Base-by-base conservation (phyloP, 2,888 invertebrate genomes). In the Melolontha melolontha region DNA sequence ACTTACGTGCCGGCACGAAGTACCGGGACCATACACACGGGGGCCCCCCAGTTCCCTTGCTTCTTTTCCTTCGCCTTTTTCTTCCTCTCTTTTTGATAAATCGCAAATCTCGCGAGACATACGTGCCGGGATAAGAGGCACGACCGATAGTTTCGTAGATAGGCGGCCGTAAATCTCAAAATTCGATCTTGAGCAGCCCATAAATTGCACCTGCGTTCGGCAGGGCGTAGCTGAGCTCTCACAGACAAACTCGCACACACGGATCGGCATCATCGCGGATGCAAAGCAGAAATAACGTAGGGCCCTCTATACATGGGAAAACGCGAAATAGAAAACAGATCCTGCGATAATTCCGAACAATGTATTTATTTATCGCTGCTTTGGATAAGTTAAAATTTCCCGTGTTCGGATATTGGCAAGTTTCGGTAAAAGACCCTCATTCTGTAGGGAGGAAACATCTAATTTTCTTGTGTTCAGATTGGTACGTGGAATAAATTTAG, bases 171-270 rank as follows among this genome's bases (percentile, higher is more conserved):
- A 83, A 83, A 83, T 83, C 83, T 81, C 77, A 75, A 78, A 81
- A 81, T 82, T 81, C 82, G 82, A 83, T 83, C 82, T 82, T 81
- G 79, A 78, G 81, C 80, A 80, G 77, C 79, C 80, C 81, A 83
- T 83, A 83, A 83, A 83, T 83, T 79, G 81, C 82, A 83, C 82
- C 82, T 83, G 83, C 77, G 82, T 82, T 81, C 80, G 79, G 73
- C 79, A 44, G 59, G 29, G 59, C 44, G 59, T 42, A 59, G 44
- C 59, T 12, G 11, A 59, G 44, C 44, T 59, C 59, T 44, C 44
- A 16, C 59, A 59, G 47, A 59, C 44, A 29, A 59, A 59, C 59
- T 44, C 44, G 59, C 44, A 44, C 42, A 17, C 29, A 76, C 78
- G 79, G 76, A 74, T 75, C 76, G 77, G 74, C 76, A 76, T 72